Percentiles rank a stretch among this genome's conserved stretches.
Conservation (phyloP, 2,888 invertebrate species). For the Petrolisthes manimaculis region DNA sequence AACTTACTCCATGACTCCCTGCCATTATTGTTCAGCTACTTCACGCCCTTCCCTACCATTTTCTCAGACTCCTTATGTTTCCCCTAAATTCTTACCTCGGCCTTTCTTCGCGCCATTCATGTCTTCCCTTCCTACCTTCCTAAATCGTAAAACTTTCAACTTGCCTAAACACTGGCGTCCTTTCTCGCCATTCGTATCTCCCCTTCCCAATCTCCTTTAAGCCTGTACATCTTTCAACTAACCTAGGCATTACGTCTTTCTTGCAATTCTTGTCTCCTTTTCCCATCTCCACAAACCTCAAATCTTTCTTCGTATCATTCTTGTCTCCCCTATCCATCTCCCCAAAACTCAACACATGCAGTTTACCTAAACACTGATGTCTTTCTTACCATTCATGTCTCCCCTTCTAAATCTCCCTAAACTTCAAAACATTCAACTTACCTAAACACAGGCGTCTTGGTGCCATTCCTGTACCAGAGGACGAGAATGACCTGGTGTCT, state of each 20-base stretch:
- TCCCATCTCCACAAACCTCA: neutral
- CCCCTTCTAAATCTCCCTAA: neutral
- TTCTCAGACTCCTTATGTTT: neutral
- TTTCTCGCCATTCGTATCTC: too few species aligned
- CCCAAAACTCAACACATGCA: too few species aligned
- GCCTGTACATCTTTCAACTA: neutral
- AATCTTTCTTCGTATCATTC: neutral
- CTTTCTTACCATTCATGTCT: neutral
- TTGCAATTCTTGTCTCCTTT: neutral
- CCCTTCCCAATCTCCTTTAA: too few species aligned
- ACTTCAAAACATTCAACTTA: slow-evolving; percentile 13
- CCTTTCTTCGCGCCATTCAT: neutral
- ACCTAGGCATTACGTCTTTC: neutral
- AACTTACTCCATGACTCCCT: neutral
- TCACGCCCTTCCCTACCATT: neutral
- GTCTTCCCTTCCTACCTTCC: neutral
- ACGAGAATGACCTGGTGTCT: slow-evolving; percentile 54
- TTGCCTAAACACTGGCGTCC: too few species aligned
- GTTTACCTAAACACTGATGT: too few species aligned
- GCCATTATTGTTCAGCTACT: neutral
- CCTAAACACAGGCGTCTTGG: slow-evolving; percentile 63
- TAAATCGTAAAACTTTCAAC: too few species aligned
- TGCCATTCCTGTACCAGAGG: slow-evolving; percentile 61
- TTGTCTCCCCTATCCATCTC: neutral
- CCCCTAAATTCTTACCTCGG: neutral